Base-by-base conservation (phyloP, 2,113 vertebrate genomes). In the Oryzias melastigma region DNA sequence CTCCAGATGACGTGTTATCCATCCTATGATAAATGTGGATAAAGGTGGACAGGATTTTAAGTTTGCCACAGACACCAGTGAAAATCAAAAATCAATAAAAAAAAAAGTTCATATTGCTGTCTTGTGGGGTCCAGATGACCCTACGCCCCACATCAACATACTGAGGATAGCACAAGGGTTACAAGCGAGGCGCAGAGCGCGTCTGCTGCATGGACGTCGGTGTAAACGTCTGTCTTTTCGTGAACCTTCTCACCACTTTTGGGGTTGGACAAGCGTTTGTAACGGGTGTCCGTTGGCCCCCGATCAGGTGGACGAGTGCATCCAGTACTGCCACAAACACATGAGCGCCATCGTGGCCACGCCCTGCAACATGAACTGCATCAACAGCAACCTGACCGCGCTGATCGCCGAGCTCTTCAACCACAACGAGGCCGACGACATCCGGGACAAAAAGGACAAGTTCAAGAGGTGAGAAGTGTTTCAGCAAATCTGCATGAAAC, bases 361-460 rank as follows among this genome's bases (percentile, higher is more conserved):
- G 0, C 95, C 96, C 0, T 98, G 96, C 89, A 99, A 98, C 89
- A 98, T 99, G 97, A 98, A 95, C 86, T 98, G 97, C 90, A 97
- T 99, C 88, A 98, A 97, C 68, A 94, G 93, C 86, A 95, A 95
- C 79, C 91, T 99, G 78, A 91, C 94, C 3, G 92, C 90, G 0
- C 92, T 93, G 65, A 95, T 98, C 60, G 90, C 95, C 4, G 92
- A 94, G 40, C 92, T 97, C 29, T 99, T 98, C 86, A 94, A 90
- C 20, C 97, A 98, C 83, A 95, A 92, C 54, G 95, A 99, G 85
- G 84, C 97, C 19, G 95, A 99, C 56, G 94, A 98, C 70, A 85
- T 99, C 85, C 93, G 95, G 78, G 97, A 99, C 92, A 98, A 95
- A 68, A 98, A 95, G 73, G 97, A 98, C 89, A 98, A 98, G 83